Evolutionary conservation across 1,140 invertebrate genomes (phyloP), one percentile per base, ranked within the genome.

Genomic region (Philopotamus ludificatus): DNA sequence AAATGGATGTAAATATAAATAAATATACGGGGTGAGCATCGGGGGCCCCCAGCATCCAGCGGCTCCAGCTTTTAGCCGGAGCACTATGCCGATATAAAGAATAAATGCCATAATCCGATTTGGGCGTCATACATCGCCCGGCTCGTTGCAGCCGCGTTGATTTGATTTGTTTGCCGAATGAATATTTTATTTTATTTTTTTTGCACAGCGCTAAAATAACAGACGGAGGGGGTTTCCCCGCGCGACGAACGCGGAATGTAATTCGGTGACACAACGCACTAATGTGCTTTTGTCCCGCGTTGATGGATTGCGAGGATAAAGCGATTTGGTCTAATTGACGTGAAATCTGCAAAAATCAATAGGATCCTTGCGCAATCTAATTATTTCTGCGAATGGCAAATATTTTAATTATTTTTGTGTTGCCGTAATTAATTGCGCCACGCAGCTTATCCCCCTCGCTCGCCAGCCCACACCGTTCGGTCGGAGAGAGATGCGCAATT

Each of bases 81-180:
- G 20, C 22, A 25, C 50, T 53, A 53, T 53, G 54, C 54, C n/a
- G 51, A 23, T 58, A 55, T 65, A 65, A 63, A 70, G 61, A 66
- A 60, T 66, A 70, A 70, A 67, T 62, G 62, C 54, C 61, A 47
- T 70, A 70, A 70, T 70, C 68, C 57, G 68, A 70, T 70, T 70
- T 65, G 65, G 49, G 47, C 61, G 62, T 67, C 68, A 70, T 67
- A 64, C 68, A 67, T 67, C 60, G 68, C 44, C 42, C 67, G 53
- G 64, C 44, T 60, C 57, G 42, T 60, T 60, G 16, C 18, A 42
- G 34, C 60, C 28, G 51, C 55, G 62, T 64, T 59, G 53, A 66
- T 70, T 70, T 70, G 67, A 69, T 69, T 69, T 69, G 67, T 65
- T 69, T 65, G 63, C 63, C 55, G 60, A 61, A 66, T 70, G 68